Percentiles rank a stretch among this genome's conserved stretches.
Evolutionary conservation across 2,888 invertebrate genomes (phyloP).

Genomic region (Diaperis boleti): DNA sequence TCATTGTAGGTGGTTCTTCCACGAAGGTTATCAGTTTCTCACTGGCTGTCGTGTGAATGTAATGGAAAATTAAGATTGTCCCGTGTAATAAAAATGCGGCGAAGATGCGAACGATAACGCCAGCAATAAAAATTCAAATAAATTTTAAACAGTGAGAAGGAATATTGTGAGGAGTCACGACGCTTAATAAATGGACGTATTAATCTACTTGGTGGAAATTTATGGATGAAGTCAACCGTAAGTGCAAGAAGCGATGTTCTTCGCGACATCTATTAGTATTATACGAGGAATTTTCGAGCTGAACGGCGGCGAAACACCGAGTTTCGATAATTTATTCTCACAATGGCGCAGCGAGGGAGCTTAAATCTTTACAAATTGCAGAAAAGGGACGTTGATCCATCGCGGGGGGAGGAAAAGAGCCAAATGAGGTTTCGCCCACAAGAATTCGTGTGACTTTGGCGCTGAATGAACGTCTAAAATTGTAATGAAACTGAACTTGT

Average conservation of each 20-base stretch:
- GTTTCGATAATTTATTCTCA: conserved; percentile 44
- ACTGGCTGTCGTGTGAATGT: conserved; percentile 27
- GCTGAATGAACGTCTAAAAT: no score
- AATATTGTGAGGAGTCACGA: background rate
- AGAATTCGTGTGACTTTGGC: no score
- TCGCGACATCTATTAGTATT: conserved; percentile 57
- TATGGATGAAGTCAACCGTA: conserved; percentile 52
- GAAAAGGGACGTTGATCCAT: conserved; percentile 35
- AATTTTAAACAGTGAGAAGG: background rate
- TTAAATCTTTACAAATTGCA: conserved; percentile 48
- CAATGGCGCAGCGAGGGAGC: conserved; percentile 30
- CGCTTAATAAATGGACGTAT: conserved; percentile 15
- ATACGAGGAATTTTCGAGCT: conserved; percentile 51
- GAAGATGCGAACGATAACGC: conserved; percentile 14
- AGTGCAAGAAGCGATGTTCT: conserved; percentile 48
- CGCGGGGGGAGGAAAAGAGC: background rate
- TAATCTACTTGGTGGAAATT: conserved; percentile 47
- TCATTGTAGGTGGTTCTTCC: conserved; percentile 39
- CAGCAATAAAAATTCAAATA: conserved; percentile 9
- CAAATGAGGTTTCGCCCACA: background rate
- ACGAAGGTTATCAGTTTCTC: conserved; percentile 40
- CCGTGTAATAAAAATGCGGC: conserved; percentile 8
- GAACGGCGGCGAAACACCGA: conserved; percentile 42
- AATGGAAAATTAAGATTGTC: conserved; percentile 19
- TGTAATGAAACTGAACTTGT: no score